These are phyloP conservation scores for Lagopus muta DNA, from an alignment of 2,113 vertebrate species.

Conservation along the genomic window DNA sequence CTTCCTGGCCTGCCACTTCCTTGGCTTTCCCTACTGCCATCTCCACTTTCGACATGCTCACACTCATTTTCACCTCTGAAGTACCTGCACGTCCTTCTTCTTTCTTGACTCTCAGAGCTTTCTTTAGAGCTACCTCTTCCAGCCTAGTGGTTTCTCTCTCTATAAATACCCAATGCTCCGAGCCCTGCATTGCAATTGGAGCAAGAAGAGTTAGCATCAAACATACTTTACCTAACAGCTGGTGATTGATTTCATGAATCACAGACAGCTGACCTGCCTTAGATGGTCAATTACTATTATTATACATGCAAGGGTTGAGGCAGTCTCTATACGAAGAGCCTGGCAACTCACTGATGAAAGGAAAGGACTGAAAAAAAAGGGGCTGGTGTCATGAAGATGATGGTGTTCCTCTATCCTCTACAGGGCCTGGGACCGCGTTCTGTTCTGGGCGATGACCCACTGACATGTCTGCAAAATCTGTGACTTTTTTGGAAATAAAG, in stretches of 20 bases:
- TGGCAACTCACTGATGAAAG: not conserved
- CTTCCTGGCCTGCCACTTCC: conserved; percentile 70
- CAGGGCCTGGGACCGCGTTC: not conserved
- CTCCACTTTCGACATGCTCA: conserved; percentile 62
- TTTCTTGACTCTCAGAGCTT: conserved; percentile 72
- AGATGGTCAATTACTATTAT: not conserved
- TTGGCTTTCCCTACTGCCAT: conserved; percentile 70
- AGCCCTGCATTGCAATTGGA: conserved; percentile 97
- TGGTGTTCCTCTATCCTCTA: not conserved
- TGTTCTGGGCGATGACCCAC: not conserved
- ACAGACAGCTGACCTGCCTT: not conserved
- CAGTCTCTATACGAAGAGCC: not conserved
- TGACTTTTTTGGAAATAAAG: not conserved
- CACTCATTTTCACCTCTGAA: conserved; percentile 45
- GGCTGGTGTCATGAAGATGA: not conserved
- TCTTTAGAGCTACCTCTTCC: conserved; percentile 81
- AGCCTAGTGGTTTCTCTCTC: conserved; percentile 91
- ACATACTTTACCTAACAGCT: conserved; percentile 23
- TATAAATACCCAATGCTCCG: conserved; percentile 99
- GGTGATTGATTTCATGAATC: not conserved
- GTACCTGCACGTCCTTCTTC: conserved; percentile 63
- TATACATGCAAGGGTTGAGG: not conserved
- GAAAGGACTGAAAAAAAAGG: not conserved
- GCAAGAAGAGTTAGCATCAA: conserved; percentile 92
- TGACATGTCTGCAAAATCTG: not conserved